Base-by-base conservation (phyloP, 2,113 vertebrate species). In the Rhynchomys soricoides region DNA sequence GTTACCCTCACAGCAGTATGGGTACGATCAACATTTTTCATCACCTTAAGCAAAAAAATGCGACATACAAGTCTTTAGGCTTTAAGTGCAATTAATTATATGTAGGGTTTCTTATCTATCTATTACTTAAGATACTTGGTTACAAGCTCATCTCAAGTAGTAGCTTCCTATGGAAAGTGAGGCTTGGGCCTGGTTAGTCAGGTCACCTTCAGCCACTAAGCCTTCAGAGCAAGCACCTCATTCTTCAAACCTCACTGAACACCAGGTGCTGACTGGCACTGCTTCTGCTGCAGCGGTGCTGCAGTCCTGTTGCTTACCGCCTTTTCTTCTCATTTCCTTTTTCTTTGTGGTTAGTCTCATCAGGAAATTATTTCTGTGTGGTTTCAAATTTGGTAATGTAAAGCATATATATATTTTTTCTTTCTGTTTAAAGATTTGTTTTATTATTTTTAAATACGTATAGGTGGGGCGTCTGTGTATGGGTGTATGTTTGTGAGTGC, bases 361-460 rank as follows among this genome's bases (percentile, higher is more conserved):
- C 29, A 68, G 29, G 57, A 83, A 26, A 71, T 93, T 94, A 81
- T 66, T 91, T 88, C 71, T 31, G 15, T 55, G 1, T 31, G 45
- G 37, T 94, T 40, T 40, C 24, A 86, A 19, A 75, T 83, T 85
- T 94, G 83, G 55, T 29, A 91, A 90, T 24, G 88, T 64, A 86
- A 91, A 73, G 50, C 43, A 70, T 21, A 34, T 62, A 64, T 26
- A 26, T n/a, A n/a, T n/a, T n/a, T n/a, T n/a, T 21, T 68, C 37
- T 43, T 40, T 17, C 19, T 73, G 7, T 21, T 83, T 73, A 48
- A 64, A 85, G 29, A 66, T 12, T 64, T 64, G 16, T 11, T 86
- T 86, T 83, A 85, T 21, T 48, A 86, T 48, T 48, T 66, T 86
- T 86, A 68, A 68, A 22, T 34, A 50, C 3, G 12, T 37, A 37